phyloP scores from a whole-genome alignment of 2,113 vertebrate genomes.

The Trochalopteron elliotii region DNA sequence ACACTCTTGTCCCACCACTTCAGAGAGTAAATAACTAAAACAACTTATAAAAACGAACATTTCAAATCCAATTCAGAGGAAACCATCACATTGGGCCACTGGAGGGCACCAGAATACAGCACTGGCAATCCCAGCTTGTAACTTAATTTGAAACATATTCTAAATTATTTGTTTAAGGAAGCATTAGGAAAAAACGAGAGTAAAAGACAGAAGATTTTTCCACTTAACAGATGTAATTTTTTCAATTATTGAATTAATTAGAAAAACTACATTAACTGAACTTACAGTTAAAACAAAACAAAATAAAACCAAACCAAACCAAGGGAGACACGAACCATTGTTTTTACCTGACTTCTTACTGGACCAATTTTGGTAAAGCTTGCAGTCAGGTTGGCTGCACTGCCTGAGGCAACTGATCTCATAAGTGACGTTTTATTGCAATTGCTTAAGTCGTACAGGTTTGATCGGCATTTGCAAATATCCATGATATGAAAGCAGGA shows the following conservation, averaged over 20 bases:
- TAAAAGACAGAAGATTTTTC: background rate
- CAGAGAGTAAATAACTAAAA: background rate
- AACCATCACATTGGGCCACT: background rate
- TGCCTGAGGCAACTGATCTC: constrained; percentile 83
- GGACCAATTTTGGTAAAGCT: constrained; percentile 89
- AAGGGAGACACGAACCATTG: background rate
- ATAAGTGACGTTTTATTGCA: constrained; percentile 89
- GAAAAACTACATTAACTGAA: background rate
- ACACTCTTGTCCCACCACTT: background rate
- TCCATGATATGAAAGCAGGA: constrained; percentile 99
- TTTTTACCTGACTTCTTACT: constrained; percentile 88
- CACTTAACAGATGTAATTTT: background rate
- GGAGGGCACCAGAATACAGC: constrained; percentile 17
- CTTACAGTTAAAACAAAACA: background rate
- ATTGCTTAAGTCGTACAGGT: constrained; percentile 82
- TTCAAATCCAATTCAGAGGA: background rate
- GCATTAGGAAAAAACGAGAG: background rate
- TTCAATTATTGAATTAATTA: background rate
- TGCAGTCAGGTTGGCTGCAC: constrained; percentile 79
- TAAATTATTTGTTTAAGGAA: background rate
- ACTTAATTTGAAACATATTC: background rate
- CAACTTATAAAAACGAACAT: background rate
- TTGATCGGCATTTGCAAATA: constrained; percentile 88
- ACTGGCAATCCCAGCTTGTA: background rate
- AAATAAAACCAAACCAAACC: background rate